phyloP scores from a whole-genome alignment of 2,888 invertebrate species.

The Mayetiola destructor region DNA sequence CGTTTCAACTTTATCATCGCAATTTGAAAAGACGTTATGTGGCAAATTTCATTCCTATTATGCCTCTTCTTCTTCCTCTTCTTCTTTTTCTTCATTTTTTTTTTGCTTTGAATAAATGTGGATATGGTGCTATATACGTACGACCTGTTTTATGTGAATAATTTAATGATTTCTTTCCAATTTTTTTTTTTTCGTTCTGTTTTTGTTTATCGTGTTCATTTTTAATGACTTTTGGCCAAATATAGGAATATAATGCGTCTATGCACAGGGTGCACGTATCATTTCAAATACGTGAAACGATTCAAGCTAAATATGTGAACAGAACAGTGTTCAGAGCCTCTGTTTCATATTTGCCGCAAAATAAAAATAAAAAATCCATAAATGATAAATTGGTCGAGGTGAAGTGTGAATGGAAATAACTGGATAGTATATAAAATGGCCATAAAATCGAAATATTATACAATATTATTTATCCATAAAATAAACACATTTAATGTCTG shows the following conservation, averaged over 20 bases:
- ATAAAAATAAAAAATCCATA: not conserved
- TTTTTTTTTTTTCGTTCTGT: not conserved
- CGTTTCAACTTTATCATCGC: too few relatives aligned
- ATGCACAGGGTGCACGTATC: not conserved
- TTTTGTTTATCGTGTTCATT: not conserved
- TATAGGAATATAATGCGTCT: not conserved
- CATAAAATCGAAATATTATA: too few relatives aligned
- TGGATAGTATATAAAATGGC: not conserved
- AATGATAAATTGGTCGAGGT: not conserved
- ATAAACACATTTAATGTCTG: not conserved
- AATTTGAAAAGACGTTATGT: too few relatives aligned
- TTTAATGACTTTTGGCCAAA: too few relatives aligned
- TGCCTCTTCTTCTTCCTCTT: too few relatives aligned
- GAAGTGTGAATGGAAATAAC: not conserved
- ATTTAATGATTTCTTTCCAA: not conserved
- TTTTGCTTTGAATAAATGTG: too few relatives aligned
- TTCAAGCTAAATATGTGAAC: too few relatives aligned
- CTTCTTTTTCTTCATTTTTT: too few relatives aligned
- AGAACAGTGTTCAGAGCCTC: too few relatives aligned
- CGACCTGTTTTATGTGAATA: too few relatives aligned
- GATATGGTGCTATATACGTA: not conserved
- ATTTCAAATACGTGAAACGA: not conserved
- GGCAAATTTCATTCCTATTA: too few relatives aligned
- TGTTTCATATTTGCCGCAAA: too few relatives aligned
- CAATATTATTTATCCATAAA: constrained; percentile 9